A percentile compares a stretch with the other conserved stretches of the same genome.
These are phyloP conservation scores for Argentina silus DNA, from an alignment of 2,797 vertebrate genomes.

Conservation along the genomic window DNA sequence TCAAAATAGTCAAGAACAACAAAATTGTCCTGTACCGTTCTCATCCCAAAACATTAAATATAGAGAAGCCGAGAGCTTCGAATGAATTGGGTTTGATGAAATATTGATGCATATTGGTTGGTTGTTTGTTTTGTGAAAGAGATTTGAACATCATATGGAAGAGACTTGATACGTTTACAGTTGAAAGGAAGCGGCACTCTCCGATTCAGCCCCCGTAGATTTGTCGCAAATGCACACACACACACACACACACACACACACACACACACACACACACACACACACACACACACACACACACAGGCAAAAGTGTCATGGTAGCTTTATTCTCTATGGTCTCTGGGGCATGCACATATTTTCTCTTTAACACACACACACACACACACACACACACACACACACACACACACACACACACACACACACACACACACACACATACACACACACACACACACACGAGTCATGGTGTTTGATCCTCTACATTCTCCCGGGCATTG, in stretches of 20 bases:
- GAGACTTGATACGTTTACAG: no score
- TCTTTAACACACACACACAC: neutral
- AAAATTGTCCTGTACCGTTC: no score
- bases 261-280: no score
- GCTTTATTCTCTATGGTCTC: no score
- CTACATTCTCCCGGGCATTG: conserved; percentile 51
- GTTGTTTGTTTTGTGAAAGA: neutral
- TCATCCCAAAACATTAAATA: neutral
- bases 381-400: neutral
- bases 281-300: neutral
- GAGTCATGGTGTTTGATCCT: conserved; percentile 53
- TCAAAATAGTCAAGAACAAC: no score
- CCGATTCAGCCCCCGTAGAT: neutral
- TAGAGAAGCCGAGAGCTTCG: neutral
- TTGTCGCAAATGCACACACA: no score
- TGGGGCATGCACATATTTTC: neutral
- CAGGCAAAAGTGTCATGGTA: no score
- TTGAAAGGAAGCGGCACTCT: neutral
- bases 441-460: no score
- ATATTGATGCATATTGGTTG: neutral
- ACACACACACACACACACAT: no score
- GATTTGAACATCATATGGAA: no score
- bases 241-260: no score
- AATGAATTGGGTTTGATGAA: neutral
- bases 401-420: no score